Conservation (phyloP, 2,888 invertebrate genomes). For the Caenorhabditis zanzibari region DNA sequence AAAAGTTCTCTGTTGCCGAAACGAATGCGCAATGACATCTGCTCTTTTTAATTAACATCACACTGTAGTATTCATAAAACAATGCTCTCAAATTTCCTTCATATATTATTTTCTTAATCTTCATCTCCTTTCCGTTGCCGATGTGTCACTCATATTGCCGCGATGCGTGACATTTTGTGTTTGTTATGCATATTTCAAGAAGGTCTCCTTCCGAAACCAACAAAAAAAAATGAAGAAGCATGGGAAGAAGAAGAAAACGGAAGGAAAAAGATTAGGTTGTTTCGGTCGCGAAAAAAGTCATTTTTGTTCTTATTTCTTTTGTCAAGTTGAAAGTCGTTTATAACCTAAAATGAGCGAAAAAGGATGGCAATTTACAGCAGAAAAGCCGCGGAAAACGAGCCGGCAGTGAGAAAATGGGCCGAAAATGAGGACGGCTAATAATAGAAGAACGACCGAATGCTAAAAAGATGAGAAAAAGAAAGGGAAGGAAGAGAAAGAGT, state of each 20-base stretch:
- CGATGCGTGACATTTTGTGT: slow-evolving; percentile 49
- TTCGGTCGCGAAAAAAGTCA: slow-evolving; percentile 10
- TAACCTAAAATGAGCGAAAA: slow-evolving; percentile 28
- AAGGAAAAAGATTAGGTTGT: slow-evolving; percentile 30
- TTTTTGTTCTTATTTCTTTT: slow-evolving; percentile 25
- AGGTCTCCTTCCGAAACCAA: slow-evolving; percentile 19
- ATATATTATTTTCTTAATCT: slow-evolving; percentile 3
- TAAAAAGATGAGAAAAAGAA: slow-evolving; percentile 1
- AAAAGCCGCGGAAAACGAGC: slow-evolving; percentile 31
- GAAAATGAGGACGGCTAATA: slow-evolving; percentile 54
- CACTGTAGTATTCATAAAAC: slow-evolving; percentile 32
- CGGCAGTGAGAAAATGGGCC: slow-evolving; percentile 1
- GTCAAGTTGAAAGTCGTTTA: slow-evolving; percentile 20
- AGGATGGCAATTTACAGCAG: slow-evolving; percentile 21
- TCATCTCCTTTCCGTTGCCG: slow-evolving; percentile 5
- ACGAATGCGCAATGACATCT: neutral
- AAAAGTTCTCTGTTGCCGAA: neutral
- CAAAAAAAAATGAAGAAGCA: too few relatives aligned
- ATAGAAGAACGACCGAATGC: slow-evolving; percentile 18
- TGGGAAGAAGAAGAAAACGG: neutral
- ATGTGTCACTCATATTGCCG: slow-evolving; percentile 55
- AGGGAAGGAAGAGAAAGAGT: slow-evolving; percentile 1
- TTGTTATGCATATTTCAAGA: slow-evolving; percentile 58
- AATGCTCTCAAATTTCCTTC: slow-evolving; percentile 44
- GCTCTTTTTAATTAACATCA: slow-evolving; percentile 14